Conservation (phyloP, 2,797 vertebrate genomes). For the Falco novaeseelandiae region DNA sequence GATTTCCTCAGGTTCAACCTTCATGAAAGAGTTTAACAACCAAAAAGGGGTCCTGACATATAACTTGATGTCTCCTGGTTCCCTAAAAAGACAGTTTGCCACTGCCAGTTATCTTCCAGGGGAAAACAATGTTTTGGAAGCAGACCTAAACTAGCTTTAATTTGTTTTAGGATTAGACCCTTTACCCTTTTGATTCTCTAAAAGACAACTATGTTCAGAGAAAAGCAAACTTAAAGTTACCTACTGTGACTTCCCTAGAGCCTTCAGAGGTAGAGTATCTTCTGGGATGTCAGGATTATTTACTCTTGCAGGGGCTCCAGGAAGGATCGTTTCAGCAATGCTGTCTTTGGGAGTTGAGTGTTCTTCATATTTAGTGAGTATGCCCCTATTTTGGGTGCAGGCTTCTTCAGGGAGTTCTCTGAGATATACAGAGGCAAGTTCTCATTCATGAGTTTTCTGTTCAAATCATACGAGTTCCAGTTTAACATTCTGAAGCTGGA, state of each 20-base stretch:
- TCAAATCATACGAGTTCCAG: background rate
- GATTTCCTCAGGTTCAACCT: background rate
- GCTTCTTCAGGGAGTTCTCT: background rate
- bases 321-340: background rate
- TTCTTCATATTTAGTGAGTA: background rate
- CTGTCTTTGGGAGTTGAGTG: background rate
- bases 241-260: background rate
- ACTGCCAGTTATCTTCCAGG: background rate
- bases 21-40: background rate
- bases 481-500: background rate
- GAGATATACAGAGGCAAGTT: background rate
- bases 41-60: background rate
- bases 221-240: background rate
- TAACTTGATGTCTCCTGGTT: background rate
- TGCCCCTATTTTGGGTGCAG: fast-evolving
- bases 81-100: background rate
- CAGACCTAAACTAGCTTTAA: background rate
- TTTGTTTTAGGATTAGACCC: background rate
- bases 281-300: background rate
- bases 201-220: background rate
- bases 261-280: background rate
- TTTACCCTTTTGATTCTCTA: background rate
- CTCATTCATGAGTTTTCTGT: background rate
- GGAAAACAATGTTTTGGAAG: background rate
- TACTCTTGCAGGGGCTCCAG: background rate